Conservation (phyloP, 1,140 invertebrate species). For the Apis cerana region DNA sequence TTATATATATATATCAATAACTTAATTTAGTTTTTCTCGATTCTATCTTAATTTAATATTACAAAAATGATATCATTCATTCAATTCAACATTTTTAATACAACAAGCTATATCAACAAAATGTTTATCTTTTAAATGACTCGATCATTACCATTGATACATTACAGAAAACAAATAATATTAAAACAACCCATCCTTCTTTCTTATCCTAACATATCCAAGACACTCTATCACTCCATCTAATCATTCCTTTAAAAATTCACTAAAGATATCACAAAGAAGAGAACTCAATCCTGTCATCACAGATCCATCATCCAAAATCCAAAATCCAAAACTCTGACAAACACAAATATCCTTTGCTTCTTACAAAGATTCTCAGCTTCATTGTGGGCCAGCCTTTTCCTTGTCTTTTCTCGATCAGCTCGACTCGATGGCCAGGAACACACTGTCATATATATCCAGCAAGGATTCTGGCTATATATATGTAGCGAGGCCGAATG, state of each 20-base stretch:
- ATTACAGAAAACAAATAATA: neutral
- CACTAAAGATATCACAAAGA: neutral
- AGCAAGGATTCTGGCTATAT: conserved; percentile 60
- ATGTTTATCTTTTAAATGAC: neutral
- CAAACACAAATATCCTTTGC: neutral
- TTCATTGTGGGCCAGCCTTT: conserved; percentile 45
- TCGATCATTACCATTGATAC: neutral
- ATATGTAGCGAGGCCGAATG: conserved; percentile 56
- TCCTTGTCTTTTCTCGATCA: conserved; percentile 37
- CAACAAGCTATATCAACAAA: too few species aligned
- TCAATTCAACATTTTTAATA: too few species aligned
- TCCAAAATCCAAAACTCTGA: neutral
- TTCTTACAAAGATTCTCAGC: conserved; percentile 47
- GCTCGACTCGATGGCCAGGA: conserved; percentile 47
- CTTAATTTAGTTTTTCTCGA: too few species aligned
- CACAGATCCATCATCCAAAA: neutral
- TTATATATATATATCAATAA: too few species aligned
- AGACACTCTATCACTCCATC: neutral
- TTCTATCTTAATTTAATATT: too few species aligned
- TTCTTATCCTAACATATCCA: neutral
- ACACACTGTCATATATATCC: conserved; percentile 71
- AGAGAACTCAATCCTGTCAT: neutral
- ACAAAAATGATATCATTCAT: too few species aligned
- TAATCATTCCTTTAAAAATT: neutral
- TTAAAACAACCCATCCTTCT: neutral